Percentiles rank a stretch among this genome's conserved stretches.
Evolutionary conservation across 2,797 vertebrate species (phyloP).

Genomic region (Tolypeutes matacus): DNA sequence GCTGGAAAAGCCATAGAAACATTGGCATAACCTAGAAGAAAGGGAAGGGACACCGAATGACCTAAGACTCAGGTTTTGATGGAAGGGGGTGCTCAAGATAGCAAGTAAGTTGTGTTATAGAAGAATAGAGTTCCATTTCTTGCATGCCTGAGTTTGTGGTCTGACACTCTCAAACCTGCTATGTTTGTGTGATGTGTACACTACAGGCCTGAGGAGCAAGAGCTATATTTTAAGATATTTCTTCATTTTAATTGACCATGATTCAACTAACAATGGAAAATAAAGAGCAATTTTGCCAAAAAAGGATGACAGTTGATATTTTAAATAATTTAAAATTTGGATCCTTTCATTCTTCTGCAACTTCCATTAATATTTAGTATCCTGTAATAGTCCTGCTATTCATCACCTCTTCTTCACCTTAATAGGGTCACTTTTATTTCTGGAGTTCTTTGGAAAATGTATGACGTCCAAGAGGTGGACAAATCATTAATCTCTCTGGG

Average conservation of each 20-base stretch:
- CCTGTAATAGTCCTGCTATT: background rate
- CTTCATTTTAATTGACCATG: constrained; percentile 37
- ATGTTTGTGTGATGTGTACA: background rate
- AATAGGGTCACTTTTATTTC: constrained; percentile 31
- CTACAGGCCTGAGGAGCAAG: background rate
- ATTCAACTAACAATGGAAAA: constrained; percentile 64
- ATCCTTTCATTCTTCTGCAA: constrained; percentile 33
- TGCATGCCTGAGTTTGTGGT: constrained; percentile 5
- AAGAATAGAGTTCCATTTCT: constrained; percentile 51
- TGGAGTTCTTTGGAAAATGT: constrained; percentile 47
- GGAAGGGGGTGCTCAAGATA: background rate
- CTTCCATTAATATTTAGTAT: constrained; percentile 54
- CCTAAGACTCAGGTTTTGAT: constrained; percentile 31
- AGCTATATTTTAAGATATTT: constrained; percentile 39
- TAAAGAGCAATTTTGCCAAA: background rate
- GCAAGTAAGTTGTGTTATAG: constrained; percentile 64
- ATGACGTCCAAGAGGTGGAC: background rate
- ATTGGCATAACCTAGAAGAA: constrained; percentile 54
- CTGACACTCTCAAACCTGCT: background rate
- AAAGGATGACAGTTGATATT: constrained; percentile 52
- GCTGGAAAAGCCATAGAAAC: constrained; percentile 15
- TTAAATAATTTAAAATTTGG: constrained; percentile 18
- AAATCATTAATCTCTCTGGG: constrained; percentile 38
- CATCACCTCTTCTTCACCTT: constrained; percentile 31
- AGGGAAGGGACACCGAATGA: constrained; percentile 11